Evolutionary conservation across 2,888 invertebrate species (phyloP), one percentile per base, ranked within the genome.

Genomic region (Gastracanthus pulcherrimus): DNA sequence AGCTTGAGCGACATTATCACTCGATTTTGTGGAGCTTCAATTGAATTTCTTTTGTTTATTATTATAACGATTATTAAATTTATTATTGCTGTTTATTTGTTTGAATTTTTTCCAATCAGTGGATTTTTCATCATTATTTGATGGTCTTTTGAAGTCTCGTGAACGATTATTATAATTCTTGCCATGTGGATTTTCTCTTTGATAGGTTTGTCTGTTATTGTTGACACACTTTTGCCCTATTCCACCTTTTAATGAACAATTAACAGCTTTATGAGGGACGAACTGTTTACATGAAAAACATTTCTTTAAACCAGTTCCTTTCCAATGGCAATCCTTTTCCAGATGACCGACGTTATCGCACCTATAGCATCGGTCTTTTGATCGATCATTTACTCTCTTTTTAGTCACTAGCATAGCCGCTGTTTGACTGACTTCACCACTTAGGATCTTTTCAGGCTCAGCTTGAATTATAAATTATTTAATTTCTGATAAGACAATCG

Each of bases 301-400:
- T 9, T 41, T n/a, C n/a, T n/a, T n/a, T n/a, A n/a, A 36, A 19
- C 45, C 67, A 60, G 13, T 23, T 16, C 76, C 69, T 38, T 80
- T 76, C 16, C 5, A 58, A 0, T 81, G 81, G 75, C 81, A 83
- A 51, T 79, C 75, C 45, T 41, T 48, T 11, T 19, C 66, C 38
- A 77, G 58, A 62, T 83, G 85, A 31, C 82, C 84, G 23, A 66
- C 66, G 31, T 74, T 79, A 19, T 82, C 80, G 71, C 84, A 85
- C 19, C 71, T 78, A 36, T 82, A 83, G 45, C 83, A 83, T 36
- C 78, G 23, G 2, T 41, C 41, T 3, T 55, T 38, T 3, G 45
- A 26, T 31, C 36, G 29, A 16, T 45, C 69, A 11, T 19, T 3
- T 19, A 34, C 6, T 0, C 58, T 69, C 7, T 26, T 41, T 34